Base-by-base conservation (phyloP, 2,113 vertebrate species). In the Platichthys flesus region DNA sequence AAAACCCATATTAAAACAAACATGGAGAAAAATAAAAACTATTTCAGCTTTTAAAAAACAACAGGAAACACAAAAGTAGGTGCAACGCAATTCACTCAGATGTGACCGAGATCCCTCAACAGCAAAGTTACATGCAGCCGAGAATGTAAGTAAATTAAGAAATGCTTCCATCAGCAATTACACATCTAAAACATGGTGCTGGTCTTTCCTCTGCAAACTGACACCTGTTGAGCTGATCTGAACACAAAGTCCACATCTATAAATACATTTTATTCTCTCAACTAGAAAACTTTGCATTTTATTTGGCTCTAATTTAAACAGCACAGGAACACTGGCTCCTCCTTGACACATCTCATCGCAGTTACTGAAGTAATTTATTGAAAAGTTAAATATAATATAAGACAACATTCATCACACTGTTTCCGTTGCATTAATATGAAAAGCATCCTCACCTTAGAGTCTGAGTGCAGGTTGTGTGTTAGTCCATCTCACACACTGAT, bases 401-500 rank as follows among this genome's bases (percentile, higher is more conserved):
- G 16, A 49, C 14, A 42, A 12, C 3, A 12, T 51, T 15, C 18
- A 51, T 7, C 15, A 16, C 26, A 18, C 1, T 2, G 6, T 51
- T n/a, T 5, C 5, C 13, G 18, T 51, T 37, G 20, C 2, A 49
- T 14, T 2, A 21, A 16, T 45, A 15, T 37, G 12, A 7, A 21
- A 51, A n/a, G 3, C 0, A 14, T 59, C 21, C 82, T 85, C 88
- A 93, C 91, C 90, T 84, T 7, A 24, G 56, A 59, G 26, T 2
- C 37, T 58, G 61, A 49, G 10, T n/a, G 72, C 51, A 37, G 74
- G 20, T 24, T 74, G 71, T 80, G 71, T 80, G 67, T 84, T 42
- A 42, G 75, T 83, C 67, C 57, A 42, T 67, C 71, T 86, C 74
- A 71, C 55, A 62, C 76, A 52, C 85, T 88, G 87, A 89, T 83